These are phyloP conservation scores for Gracilinanus agilis DNA, from an alignment of 2,113 vertebrate species.

Conservation along the genomic window DNA sequence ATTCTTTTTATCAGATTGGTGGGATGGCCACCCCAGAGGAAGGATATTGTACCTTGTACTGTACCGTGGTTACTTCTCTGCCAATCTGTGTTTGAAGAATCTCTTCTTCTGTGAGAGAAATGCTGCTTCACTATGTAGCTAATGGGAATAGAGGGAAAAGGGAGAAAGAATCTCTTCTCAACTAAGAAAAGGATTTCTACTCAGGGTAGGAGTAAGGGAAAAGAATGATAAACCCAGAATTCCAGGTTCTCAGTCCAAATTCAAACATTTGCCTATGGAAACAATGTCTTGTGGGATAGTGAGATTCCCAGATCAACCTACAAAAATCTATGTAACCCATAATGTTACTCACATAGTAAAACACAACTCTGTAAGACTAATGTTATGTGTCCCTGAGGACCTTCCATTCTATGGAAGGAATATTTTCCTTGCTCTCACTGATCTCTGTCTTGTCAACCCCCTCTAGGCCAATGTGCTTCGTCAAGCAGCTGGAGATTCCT, in stretches of 20 bases:
- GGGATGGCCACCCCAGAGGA: neutral
- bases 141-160: neutral
- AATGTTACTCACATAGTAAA: neutral
- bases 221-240: neutral
- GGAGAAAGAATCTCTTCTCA: neutral
- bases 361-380: neutral
- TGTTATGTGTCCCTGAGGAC: neutral
- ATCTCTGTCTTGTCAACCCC: slow-evolving; percentile 28
- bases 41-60: neutral
- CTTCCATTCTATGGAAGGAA: neutral
- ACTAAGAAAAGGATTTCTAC: neutral
- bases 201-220: neutral
- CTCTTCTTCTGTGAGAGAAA: neutral
- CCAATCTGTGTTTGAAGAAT: neutral
- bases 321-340: neutral
- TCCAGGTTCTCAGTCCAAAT: neutral
- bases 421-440: neutral
- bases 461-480: slow-evolving; percentile 97
- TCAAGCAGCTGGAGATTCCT: slow-evolving; percentile 98
- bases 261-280: neutral
- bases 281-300: neutral
- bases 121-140: neutral
- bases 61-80: neutral
- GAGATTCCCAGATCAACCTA: neutral
- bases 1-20: neutral